Percentiles rank a stretch among this genome's conserved stretches.
These are phyloP conservation scores for Thinocorus orbignyianus DNA, from an alignment of 2,113 vertebrate species.

Conservation along the genomic window DNA sequence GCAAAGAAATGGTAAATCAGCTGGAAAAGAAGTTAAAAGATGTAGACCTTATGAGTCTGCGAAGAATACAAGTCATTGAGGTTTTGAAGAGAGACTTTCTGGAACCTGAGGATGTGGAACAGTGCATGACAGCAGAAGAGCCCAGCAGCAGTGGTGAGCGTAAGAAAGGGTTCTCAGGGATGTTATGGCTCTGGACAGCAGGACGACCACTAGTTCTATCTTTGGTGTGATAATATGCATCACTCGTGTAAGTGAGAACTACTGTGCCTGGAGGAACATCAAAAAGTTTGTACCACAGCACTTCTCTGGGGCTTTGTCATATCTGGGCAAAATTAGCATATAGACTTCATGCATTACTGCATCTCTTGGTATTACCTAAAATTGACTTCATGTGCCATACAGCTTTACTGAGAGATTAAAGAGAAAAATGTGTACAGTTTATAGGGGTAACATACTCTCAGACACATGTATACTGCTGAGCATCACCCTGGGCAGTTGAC, in stretches of 20 bases:
- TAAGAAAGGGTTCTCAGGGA: background rate
- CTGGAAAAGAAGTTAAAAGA: slow-evolving; percentile 82
- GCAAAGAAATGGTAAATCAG: slow-evolving; percentile 74
- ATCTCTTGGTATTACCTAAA: background rate
- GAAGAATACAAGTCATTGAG: slow-evolving; percentile 84
- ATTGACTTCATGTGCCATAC: background rate
- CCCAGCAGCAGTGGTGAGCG: slow-evolving; percentile 43
- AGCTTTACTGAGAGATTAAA: background rate
- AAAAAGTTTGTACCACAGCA: background rate
- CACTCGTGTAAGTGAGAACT: background rate
- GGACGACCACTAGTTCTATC: background rate
- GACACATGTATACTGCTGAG: background rate
- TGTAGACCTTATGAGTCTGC: slow-evolving; percentile 77
- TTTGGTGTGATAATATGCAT: background rate
- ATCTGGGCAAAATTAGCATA: background rate
- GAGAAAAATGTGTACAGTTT: background rate
- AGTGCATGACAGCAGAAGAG: slow-evolving; percentile 60
- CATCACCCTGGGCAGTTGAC: background rate
- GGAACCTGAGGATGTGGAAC: slow-evolving; percentile 30
- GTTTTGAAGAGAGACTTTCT: slow-evolving; percentile 61
- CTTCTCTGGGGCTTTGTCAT: background rate
- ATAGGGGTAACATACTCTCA: background rate
- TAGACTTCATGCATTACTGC: background rate
- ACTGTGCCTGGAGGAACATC: background rate
- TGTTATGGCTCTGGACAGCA: background rate